Base-by-base conservation (phyloP, 92 coral and sea anemone species). In the Porites cylindrica region DNA sequence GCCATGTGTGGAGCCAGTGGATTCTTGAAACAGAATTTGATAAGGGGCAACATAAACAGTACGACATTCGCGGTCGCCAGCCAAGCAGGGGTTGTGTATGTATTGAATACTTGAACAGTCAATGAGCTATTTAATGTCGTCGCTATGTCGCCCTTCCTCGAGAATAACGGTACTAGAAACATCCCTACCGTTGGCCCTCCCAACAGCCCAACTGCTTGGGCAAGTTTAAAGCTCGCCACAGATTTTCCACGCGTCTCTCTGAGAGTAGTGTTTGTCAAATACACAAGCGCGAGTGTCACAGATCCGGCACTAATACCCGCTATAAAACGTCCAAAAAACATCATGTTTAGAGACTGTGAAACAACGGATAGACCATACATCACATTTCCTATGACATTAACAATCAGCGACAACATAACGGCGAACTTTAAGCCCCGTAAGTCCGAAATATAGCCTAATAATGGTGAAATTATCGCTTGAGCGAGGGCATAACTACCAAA, bases 1-100 rank as follows among this genome's bases (percentile, higher is more conserved):
- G 99, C 99, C 94, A 94, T 94, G 75, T 97, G 99, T 53, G 98
- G 96, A 8, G 98, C 93, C 60, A 97, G 86, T 0, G 99, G 98
- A 78, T 97, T 97, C 85, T 97, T 97, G 88, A 97, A 97, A 59
- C 95, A 91, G 69, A 88, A 81, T 76, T 92, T 88, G 11, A 91
- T 77, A 82, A 94, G 89, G 10, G 99, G 99, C 4, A 97, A 81
- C 90, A 92, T 89, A 13, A 97, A 82, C 43, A 91, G 53, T 50
- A 94, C 26, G 60, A 91, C 96, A 80, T 97, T 97, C 10, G 85
- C 87, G 21, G 93, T 79, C 29, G 98, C 95, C 24, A 95, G 75
- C 99, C 99, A 97, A 43, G 98, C 94, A 11, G 99, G 98, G 13
- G 91, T 75, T 16, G 99, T 97, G 71, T 88, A 95, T 20, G 93